Base-by-base conservation (phyloP, 2,888 invertebrate species). In the Melieria crassipennis region DNA sequence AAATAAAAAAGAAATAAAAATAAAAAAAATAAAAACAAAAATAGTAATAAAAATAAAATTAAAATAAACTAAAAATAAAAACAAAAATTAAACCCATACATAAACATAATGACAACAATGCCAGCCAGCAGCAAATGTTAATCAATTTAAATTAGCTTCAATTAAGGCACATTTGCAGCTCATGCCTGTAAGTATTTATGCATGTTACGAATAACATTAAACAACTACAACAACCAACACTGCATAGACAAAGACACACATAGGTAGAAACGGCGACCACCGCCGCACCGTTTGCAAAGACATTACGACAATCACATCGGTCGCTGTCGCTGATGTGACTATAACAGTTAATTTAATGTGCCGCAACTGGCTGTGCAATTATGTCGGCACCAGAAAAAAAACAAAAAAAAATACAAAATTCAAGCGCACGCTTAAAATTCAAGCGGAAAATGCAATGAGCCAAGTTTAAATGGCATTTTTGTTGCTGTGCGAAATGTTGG, bases 141-240 rank as follows among this genome's bases (percentile, higher is more conserved):
- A 82, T 80, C 78, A 82, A 80, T 81, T 80, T 79, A 81, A 80
- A 80, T 80, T 80, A 78, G 77, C 78, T 78, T 80, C 81, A 80
- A 81, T 82, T 80, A 80, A 79, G 76, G 74, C 72, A 73, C 52
- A 64, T 64, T 64, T 64, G 64, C 42, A 52, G 64, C 5, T 52
- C 42, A 52, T 64, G 64, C 42, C 30, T 30, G 30, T 30, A 30
- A 30, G 30, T 30, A 30, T 30, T 30, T 30, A 30, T 30, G 30
- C 30, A 30, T 30, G 30, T 42, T 52, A 52, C 13, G 52, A 52
- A 52, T 13, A 9, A 52, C 11, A 50, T 50, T 11, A 11, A 50
- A 10, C 11, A 11, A 7, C 11, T 50, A 10, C n/a, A 9, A 52
- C 52, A 52, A 50, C 50, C 50, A 50, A 50, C 1, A 50, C 3